A percentile compares a stretch with the other conserved stretches of the same genome.
Evolutionary conservation across 1,140 invertebrate species (phyloP).

Genomic region (Drosophila orosa): DNA sequence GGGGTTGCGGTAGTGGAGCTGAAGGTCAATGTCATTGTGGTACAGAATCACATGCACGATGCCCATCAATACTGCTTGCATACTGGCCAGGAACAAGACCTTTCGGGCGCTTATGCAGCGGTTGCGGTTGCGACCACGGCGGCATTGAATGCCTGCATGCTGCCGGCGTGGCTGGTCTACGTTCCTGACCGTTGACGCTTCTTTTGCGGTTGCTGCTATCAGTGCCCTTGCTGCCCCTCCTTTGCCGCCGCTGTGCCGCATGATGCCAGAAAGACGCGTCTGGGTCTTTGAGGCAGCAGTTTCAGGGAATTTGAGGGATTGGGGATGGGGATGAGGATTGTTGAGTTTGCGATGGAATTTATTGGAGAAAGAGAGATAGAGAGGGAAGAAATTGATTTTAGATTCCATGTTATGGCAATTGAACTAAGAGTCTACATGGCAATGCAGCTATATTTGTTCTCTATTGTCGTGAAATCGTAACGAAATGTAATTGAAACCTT

Average conservation of each 20-base stretch:
- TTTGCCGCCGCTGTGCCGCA: not conserved
- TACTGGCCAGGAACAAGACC: slow-evolving; percentile 8
- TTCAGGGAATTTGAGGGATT: not conserved
- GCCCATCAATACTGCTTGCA: slow-evolving; percentile 24
- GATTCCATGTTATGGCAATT: slow-evolving; percentile 7
- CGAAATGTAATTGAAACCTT: too few species aligned
- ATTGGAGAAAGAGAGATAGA: not conserved
- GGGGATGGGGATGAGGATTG: not conserved
- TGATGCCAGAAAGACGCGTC: not conserved
- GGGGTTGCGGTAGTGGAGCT: slow-evolving; percentile 27
- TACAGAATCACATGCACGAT: slow-evolving; percentile 22
- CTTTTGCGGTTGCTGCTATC: not conserved
- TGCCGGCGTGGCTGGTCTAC: not conserved
- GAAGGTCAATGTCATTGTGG: slow-evolving; percentile 35
- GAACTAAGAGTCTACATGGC: not conserved
- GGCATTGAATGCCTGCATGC: not conserved
- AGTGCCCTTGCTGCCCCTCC: slow-evolving; percentile 1
- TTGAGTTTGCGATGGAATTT: not conserved
- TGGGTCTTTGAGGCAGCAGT: slow-evolving; percentile 18
- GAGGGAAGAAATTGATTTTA: slow-evolving; percentile 14
- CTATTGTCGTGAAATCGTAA: not conserved
- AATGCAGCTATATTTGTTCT: not conserved
- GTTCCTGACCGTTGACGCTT: not conserved
- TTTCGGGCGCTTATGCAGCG: not conserved
- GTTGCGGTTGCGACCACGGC: not conserved